A percentile compares a stretch with the other conserved stretches of the same genome.
These are phyloP conservation scores for Ceyx margarethae DNA, from an alignment of 2,113 vertebrate genomes.

Conservation along the genomic window DNA sequence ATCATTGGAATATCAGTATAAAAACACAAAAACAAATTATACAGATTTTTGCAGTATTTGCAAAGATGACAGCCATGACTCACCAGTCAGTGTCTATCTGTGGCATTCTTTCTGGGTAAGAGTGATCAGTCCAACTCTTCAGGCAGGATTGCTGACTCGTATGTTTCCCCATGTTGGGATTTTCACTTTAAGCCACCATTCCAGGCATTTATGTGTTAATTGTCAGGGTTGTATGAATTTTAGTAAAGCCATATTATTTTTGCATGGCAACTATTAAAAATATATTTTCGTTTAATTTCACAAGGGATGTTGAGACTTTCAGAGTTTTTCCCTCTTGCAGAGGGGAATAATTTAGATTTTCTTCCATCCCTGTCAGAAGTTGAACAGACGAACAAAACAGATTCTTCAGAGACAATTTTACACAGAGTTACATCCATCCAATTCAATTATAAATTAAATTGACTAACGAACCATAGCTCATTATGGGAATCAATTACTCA, in stretches of 20 bases:
- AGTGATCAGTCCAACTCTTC: slow-evolving; percentile 18
- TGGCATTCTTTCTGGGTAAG: slow-evolving; percentile 40
- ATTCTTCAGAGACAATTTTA: slow-evolving; percentile 89
- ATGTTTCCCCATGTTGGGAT: neutral
- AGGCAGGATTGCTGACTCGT: slow-evolving; percentile 36
- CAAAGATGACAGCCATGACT: slow-evolving; percentile 23
- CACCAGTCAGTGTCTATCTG: slow-evolving; percentile 38
- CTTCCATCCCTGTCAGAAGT: slow-evolving; percentile 83
- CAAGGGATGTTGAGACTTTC: slow-evolving; percentile 79
- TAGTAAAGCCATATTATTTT: slow-evolving; percentile 79
- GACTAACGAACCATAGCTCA: slow-evolving; percentile 94
- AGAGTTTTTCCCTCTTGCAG: slow-evolving; percentile 75
- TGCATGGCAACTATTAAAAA: slow-evolving; percentile 82
- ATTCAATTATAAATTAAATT: slow-evolving; percentile 96
- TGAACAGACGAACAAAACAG: slow-evolving; percentile 88
- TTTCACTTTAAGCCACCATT: slow-evolving; percentile 42
- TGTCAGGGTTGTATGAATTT: slow-evolving; percentile 76
- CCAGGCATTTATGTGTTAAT: slow-evolving; percentile 74
- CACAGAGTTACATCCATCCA: slow-evolving; percentile 90
- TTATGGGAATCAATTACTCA: slow-evolving; percentile 94
- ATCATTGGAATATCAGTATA: neutral
- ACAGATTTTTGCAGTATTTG: slow-evolving; percentile 49
- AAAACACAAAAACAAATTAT: slow-evolving; percentile 39
- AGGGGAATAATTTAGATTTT: slow-evolving; percentile 85
- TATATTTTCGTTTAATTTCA: slow-evolving; percentile 82